phyloP scores from a whole-genome alignment of 2,797 vertebrate species.

The Oophaga sylvatica region DNA sequence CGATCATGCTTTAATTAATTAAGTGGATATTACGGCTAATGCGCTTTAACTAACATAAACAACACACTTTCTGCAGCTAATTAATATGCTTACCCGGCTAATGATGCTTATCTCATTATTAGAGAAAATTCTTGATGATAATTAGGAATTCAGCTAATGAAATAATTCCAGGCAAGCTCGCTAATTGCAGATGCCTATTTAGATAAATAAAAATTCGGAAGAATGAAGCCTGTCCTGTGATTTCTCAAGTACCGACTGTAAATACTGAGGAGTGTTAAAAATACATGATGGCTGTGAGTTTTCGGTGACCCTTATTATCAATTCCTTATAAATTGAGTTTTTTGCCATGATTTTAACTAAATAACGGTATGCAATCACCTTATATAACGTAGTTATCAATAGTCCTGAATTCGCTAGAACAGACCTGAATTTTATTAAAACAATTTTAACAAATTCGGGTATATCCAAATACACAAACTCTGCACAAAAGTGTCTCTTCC shows the following conservation, averaged over 20 bases:
- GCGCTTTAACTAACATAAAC: conserved; percentile 31
- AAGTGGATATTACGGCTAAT: conserved; percentile 31
- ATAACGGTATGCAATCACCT: too few relatives aligned
- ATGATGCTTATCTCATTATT: conserved; percentile 26
- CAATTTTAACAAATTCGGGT: too few relatives aligned
- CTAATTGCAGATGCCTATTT: not conserved
- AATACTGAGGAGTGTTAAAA: not conserved
- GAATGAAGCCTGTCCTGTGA: not conserved
- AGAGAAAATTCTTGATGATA: conserved; percentile 8
- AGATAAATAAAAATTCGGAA: not conserved
- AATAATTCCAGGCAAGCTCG: not conserved
- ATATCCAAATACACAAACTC: too few relatives aligned
- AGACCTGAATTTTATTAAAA: too few relatives aligned
- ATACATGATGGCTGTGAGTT: too few relatives aligned
- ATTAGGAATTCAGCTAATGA: conserved; percentile 19
- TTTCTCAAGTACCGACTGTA: not conserved
- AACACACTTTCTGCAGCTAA: conserved; percentile 31
- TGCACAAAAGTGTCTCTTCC: too few relatives aligned
- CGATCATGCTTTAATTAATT: conserved; percentile 31
- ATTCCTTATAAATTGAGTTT: too few relatives aligned
- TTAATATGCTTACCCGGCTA: conserved; percentile 34
- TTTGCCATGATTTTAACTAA: too few relatives aligned
- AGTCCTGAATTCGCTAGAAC: too few relatives aligned
- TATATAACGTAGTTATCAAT: too few relatives aligned
- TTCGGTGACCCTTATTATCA: too few relatives aligned